phyloP scores from a whole-genome alignment of 2,113 vertebrate genomes.

The Prochilodus magdalenae region DNA sequence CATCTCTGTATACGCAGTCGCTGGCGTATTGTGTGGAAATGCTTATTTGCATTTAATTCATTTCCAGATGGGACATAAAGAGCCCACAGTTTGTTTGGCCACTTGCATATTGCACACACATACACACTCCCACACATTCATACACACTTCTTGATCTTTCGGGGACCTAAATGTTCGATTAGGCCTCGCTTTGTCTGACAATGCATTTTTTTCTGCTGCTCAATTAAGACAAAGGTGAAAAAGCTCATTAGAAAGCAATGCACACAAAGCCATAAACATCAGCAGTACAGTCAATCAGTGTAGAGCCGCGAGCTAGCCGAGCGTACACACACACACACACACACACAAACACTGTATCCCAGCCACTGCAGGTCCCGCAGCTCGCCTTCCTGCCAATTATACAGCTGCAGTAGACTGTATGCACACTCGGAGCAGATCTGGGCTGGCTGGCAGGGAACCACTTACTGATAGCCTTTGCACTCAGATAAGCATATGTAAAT shows the following conservation, averaged over 20 bases:
- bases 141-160: not conserved
- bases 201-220: not conserved
- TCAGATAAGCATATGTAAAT: slow-evolving; percentile 32
- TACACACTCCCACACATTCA: not conserved
- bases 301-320: slow-evolving; percentile 6
- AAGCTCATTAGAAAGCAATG: slow-evolving; percentile 25
- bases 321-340: slow-evolving; percentile 17
- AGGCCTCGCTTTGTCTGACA: slow-evolving; percentile 8
- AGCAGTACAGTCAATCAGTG: slow-evolving; percentile 41
- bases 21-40: not conserved
- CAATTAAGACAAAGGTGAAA: slow-evolving; percentile 34
- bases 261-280: slow-evolving; percentile 46
- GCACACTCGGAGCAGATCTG: slow-evolving; percentile 14
- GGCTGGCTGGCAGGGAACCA: slow-evolving; percentile 30
- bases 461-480: slow-evolving; percentile 36
- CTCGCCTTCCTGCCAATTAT: slow-evolving; percentile 18
- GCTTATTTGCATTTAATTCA: slow-evolving; percentile 19
- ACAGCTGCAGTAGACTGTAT: slow-evolving; percentile 9
- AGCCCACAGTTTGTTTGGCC: not conserved
- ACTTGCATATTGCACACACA: not conserved
- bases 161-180: not conserved
- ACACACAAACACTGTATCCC: slow-evolving; percentile 25
- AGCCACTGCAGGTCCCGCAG: not conserved
- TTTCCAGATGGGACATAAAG: slow-evolving; percentile 17
- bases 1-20: not conserved